Evolutionary conservation across 2,888 invertebrate genomes (phyloP).

Genomic region (Dichetophora obliterata): DNA sequence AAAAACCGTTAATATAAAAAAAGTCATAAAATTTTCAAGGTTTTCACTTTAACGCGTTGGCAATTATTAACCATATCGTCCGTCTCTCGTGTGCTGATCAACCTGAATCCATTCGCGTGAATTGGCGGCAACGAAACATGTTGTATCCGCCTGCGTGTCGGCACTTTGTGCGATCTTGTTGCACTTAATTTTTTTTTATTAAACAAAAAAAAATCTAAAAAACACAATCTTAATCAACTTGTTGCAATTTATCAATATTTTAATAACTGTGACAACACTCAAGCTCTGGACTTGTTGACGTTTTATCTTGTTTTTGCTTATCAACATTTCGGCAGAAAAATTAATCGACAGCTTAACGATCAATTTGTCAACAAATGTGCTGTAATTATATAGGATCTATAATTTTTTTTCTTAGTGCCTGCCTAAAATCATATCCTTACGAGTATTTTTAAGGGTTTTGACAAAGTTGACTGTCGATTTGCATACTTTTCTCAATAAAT

Average conservation of each 20-base stretch:
- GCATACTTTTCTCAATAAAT: no score
- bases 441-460: no score
- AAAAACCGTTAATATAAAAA: conserved; percentile 7
- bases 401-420: no score
- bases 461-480: no score
- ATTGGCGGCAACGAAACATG: neutral
- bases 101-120: neutral
- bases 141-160: conserved; percentile 55
- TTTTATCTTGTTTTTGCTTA: neutral
- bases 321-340: neutral
- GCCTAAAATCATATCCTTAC: neutral
- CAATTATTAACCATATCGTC: neutral
- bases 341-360: conserved; percentile 22
- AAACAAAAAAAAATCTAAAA: no score
- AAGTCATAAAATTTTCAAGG: conserved; percentile 1
- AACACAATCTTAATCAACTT: conserved; percentile 14
- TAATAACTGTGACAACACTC: neutral
- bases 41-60: neutral
- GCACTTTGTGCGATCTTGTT: conserved; percentile 50
- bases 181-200: neutral
- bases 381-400: neutral
- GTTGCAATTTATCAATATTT: conserved; percentile 10
- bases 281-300: neutral
- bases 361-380: conserved; percentile 18
- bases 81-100: neutral